Base-by-base conservation (phyloP, 1,140 invertebrate species). In the Mercenaria mercenaria region DNA sequence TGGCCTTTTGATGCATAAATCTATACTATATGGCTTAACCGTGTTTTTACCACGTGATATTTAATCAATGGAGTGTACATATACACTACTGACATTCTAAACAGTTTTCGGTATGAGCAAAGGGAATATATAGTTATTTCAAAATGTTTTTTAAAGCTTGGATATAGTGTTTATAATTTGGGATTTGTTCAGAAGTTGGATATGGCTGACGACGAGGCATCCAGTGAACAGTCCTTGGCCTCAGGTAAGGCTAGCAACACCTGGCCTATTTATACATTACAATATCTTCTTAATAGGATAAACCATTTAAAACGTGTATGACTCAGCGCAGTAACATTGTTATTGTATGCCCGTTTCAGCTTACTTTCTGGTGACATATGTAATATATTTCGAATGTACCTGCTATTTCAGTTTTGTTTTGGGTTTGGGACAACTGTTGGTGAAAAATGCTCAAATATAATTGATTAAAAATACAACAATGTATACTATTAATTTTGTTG, bases 171-270 rank as follows among this genome's bases (percentile, higher is more conserved):
- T 29, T 72, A 23, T 32, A 67, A 72, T 37, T 72, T 15, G 8
- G 56, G 6, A 26, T n/a, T 37, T 72, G 20, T 13, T 15, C 67
- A 64, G 26, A 29, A 10, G 39, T 8, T 72, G 32, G 67, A 82
- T 56, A 82, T 82, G 80, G 80, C 80, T 29, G 80, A 82, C 20
- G 80, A 82, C 0, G 80, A 82, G 6, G 52, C 56, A 0, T 64
- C 56, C 0, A 82, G 80, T 41, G 80, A 67, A 23, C 80, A 64
- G 23, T 82, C 80, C n/a, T 11, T 64, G 0, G 80, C 39, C 37
- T 82, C 80, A 34, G 80, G 80, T 82, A 43, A 82, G 59, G 39
- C 41, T 13, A 3, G 20, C 29, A 41, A 29, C 43, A 47, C 43
- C 43, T 47, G 43, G n/a, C n/a, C n/a, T n/a, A n/a, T n/a, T n/a